Evolutionary conservation across 2,113 vertebrate species (phyloP), one percentile per base, ranked within the genome.

Genomic region (Phalacrocorax brasilianus): DNA sequence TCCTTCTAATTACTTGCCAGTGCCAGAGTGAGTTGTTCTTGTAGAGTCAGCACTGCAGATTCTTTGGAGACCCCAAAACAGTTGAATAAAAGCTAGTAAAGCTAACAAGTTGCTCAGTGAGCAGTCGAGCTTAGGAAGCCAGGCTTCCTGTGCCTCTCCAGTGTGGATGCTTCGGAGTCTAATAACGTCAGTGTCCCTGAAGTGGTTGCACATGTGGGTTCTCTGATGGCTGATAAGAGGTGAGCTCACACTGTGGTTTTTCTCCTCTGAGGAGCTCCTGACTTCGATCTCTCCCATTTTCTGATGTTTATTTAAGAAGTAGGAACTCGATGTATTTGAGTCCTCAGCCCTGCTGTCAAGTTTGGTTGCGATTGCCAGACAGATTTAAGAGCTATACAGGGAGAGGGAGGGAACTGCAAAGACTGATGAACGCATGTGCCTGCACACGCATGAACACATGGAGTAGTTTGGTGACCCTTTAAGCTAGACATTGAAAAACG

Each of bases 1-100:
- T 75, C 95, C 93, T 35, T 93, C 75, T 94, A 81, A 95, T 83
- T 95, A 91, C 80, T 85, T 85, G 45, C 93, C 79, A 68, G 72
- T 45, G 44, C 84, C 85, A 71, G 66, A 84, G 76, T 33, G 6
- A 63, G 72, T 82, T 92, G 65, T 30, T 83, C 88, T 65, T 49
- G 76, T 45, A 65, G 63, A 93, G 86, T 67, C 86, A 90, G 72
- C 74, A 75, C 70, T 58, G 58, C 73, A 85, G 85, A 68, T 82
- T 87, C 89, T 97, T 83, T 35, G 73, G 95, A 92, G 84, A 89
- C 66, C 58, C 85, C 49, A 87, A 71, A 82, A 5, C 67, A 95
- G 81, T 72, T 65, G 62, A 85, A 89, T 15, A 91, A 85, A 95
- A 89, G 63, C 86, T 80, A 83, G 75, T 89, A 95, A 96, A 86